Percentiles rank a stretch among this genome's conserved stretches.
phyloP scores from a whole-genome alignment of 2,113 vertebrate species.

The Coreoperca whiteheadi region DNA sequence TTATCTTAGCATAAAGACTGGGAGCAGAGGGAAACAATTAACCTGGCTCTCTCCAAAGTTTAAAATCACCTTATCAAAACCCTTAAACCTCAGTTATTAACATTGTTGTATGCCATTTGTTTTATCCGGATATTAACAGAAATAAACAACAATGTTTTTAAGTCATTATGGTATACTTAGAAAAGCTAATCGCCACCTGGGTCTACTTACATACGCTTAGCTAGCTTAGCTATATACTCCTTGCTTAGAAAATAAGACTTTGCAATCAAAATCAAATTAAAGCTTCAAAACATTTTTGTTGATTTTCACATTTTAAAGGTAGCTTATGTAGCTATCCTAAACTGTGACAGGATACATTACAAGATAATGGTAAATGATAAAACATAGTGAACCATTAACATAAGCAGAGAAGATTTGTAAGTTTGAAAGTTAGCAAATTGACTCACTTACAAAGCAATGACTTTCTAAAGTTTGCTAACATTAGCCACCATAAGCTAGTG shows the following conservation, averaged over 20 bases:
- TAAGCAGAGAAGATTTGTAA: neutral
- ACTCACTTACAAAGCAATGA: neutral
- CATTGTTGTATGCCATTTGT: neutral
- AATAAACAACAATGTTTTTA: neutral
- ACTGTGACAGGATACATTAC: neutral
- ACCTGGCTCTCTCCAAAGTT: neutral
- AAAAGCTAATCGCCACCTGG: neutral
- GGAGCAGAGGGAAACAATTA: neutral
- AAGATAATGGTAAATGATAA: too few species aligned
- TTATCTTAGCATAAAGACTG: slow-evolving; percentile 7
- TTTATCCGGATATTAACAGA: neutral
- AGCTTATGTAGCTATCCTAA: neutral
- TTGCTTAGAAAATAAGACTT: neutral
- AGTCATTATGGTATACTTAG: neutral
- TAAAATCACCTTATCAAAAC: neutral
- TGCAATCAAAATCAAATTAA: neutral
- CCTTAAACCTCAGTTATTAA: neutral
- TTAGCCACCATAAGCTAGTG: neutral
- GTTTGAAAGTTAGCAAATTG: neutral
- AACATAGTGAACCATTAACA: too few species aligned
- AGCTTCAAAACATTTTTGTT: neutral
- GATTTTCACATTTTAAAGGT: neutral
- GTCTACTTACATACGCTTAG: neutral
- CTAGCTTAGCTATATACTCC: neutral
- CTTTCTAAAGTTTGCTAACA: neutral